Evolutionary conservation across 2,113 vertebrate species (phyloP).

Genomic region (Plecturocebus donacophilus): DNA sequence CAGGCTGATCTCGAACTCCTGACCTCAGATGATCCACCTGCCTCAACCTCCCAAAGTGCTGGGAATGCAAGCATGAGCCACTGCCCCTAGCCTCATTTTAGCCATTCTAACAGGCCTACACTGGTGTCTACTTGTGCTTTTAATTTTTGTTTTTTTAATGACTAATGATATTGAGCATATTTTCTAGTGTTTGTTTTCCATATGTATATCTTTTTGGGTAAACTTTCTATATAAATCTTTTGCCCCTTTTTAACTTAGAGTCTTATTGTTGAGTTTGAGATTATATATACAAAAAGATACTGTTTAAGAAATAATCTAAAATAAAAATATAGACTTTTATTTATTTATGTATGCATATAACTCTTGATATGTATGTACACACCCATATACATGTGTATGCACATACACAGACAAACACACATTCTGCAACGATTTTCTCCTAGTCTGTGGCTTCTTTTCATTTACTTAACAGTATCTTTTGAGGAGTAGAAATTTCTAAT

Average conservation of each 20-base stretch:
- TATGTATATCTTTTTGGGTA: not conserved
- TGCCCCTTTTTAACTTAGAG: not conserved
- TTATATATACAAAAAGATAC: not conserved
- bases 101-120: not conserved
- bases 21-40: too few species aligned
- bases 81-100: not conserved
- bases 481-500: not conserved
- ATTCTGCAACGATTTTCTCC: not conserved
- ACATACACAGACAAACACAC: too few species aligned
- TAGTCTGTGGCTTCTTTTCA: not conserved
- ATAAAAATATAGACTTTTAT: not conserved
- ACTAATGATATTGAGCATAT: not conserved
- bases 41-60: too few species aligned
- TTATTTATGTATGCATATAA: not conserved
- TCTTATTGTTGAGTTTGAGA: not conserved
- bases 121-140: not conserved
- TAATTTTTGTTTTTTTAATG: not conserved
- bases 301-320: not conserved
- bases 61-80: too few species aligned
- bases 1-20: too few species aligned
- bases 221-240: not conserved
- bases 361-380: not conserved
- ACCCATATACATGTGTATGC: too few species aligned
- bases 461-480: not conserved
- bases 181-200: not conserved